phyloP scores from a whole-genome alignment of 2,113 vertebrate genomes.

The Corapipo altera region DNA sequence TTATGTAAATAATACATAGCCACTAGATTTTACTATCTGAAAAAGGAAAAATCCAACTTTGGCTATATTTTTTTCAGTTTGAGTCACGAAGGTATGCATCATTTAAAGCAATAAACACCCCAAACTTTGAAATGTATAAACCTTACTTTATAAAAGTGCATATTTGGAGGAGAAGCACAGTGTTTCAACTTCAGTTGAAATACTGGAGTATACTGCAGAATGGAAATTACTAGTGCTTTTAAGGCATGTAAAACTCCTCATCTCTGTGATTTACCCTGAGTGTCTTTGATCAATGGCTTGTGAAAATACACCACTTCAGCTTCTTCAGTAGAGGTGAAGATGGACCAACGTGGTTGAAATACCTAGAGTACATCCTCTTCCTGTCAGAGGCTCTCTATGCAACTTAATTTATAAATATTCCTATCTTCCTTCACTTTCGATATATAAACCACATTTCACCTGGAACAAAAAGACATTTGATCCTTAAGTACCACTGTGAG shows the following conservation, averaged over 20 bases:
- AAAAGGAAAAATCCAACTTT: not conserved
- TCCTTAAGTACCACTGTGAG: not conserved
- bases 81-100: not conserved
- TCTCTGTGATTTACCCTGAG: not conserved
- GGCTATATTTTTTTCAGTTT: not conserved
- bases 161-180: not conserved
- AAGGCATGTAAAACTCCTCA: not conserved
- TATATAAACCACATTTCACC: not conserved
- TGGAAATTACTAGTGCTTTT: not conserved
- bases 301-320: not conserved
- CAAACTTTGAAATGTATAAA: not conserved
- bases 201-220: not conserved
- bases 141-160: not conserved
- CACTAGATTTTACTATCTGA: not conserved
- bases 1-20: not conserved
- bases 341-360: not conserved
- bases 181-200: not conserved
- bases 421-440: not conserved
- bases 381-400: not conserved
- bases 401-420: not conserved
- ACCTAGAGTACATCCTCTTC: not conserved
- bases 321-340: not conserved
- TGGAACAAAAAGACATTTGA: not conserved
- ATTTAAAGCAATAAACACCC: not conserved
- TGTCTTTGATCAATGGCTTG: not conserved